A percentile compares a stretch with the other conserved stretches of the same genome.
phyloP scores from a whole-genome alignment of 2,113 vertebrate genomes.

The Halichoerus grypus region DNA sequence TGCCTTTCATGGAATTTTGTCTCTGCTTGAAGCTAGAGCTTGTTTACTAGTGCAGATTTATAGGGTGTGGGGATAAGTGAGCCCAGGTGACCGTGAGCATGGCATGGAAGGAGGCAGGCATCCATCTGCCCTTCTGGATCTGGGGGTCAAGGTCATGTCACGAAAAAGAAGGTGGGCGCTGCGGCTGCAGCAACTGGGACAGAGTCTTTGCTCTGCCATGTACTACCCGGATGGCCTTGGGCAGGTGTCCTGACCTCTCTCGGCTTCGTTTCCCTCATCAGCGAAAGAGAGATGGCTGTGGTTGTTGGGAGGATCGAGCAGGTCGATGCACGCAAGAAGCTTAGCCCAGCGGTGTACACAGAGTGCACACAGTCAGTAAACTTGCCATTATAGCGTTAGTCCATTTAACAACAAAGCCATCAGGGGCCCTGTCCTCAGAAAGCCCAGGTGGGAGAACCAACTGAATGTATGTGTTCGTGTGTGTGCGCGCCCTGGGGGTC shows the following conservation, averaged over 20 bases:
- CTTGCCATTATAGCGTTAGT: accelerated
- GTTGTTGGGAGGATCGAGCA: neutral
- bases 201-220: neutral
- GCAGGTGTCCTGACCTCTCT: neutral
- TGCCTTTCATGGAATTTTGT: slow-evolving; percentile 32
- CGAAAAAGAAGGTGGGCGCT: neutral
- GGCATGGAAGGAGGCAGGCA: no score
- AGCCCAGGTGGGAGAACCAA: neutral
- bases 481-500: no score
- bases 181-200: neutral
- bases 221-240: neutral
- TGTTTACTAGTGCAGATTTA: neutral
- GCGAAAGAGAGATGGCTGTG: accelerated
- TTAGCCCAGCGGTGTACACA: accelerated
- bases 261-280: neutral
- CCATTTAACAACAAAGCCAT: neutral
- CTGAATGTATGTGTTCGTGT: neutral
- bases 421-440: neutral
- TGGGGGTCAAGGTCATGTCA: neutral
- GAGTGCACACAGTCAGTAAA: accelerated
- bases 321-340: accelerated
- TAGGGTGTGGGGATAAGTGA: neutral
- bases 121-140: neutral
- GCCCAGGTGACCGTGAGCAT: neutral
- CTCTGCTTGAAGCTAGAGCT: neutral